Evolutionary conservation across 2,113 vertebrate genomes (phyloP).

Genomic region (Phalacrocorax carbo): DNA sequence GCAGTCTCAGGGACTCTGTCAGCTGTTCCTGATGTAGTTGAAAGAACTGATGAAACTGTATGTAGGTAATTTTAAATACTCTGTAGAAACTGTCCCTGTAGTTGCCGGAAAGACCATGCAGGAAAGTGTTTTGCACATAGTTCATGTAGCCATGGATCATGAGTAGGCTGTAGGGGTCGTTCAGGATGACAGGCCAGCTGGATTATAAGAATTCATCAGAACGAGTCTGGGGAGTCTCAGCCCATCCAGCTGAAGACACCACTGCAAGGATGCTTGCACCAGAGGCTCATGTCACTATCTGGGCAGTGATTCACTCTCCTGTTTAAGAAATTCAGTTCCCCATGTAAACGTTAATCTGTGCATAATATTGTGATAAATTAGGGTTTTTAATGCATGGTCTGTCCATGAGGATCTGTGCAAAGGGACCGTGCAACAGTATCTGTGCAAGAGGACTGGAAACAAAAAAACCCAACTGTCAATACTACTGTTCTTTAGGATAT

Average conservation of each 20-base stretch:
- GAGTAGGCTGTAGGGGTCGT: background rate
- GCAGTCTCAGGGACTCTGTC: background rate
- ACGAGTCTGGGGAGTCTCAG: background rate
- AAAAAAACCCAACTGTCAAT: background rate
- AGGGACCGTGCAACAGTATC: background rate
- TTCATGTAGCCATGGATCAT: background rate
- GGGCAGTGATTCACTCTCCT: background rate
- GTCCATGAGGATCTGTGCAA: background rate
- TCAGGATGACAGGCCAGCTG: background rate
- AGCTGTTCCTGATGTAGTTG: background rate
- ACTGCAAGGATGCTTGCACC: background rate
- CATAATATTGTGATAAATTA: background rate
- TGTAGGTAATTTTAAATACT: background rate
- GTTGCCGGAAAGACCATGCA: background rate
- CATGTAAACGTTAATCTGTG: accelerated
- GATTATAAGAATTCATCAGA: background rate
- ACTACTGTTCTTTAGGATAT: background rate
- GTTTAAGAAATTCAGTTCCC: background rate
- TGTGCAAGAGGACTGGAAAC: background rate
- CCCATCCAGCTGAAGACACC: background rate
- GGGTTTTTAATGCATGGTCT: background rate
- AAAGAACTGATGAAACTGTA: background rate
- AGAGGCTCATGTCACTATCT: background rate
- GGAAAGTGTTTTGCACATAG: background rate
- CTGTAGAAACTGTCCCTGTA: background rate